Conservation (phyloP, 2,113 vertebrate species). For the Apus apus region DNA sequence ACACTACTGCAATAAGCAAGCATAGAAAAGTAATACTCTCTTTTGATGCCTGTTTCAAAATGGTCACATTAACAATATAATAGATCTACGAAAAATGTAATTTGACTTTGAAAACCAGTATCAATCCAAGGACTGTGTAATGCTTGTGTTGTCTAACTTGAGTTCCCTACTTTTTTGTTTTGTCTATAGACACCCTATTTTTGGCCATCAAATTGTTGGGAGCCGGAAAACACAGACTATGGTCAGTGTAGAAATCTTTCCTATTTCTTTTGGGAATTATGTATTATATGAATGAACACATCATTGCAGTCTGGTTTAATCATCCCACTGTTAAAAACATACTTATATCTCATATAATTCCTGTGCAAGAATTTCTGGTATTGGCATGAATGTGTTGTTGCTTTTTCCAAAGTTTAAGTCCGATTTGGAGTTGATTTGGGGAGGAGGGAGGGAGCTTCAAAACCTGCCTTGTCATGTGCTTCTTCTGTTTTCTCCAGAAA, state of each 20-base stretch:
- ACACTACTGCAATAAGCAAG: not conserved
- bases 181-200: conserved; percentile 92
- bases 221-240: conserved; percentile 98
- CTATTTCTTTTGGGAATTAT: not conserved
- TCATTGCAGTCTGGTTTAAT: conserved; percentile 24
- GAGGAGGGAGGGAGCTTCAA: not conserved
- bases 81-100: not conserved
- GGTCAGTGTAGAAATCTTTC: conserved; percentile 81
- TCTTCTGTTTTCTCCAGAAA: not conserved
- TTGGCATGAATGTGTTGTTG: not conserved
- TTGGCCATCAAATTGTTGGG: conserved; percentile 99
- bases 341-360: not conserved
- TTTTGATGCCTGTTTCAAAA: conserved; percentile 1
- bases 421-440: not conserved
- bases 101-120: not conserved
- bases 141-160: conserved; percentile 57
- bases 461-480: not conserved
- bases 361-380: conserved; percentile 24
- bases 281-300: not conserved
- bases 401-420: conserved; percentile 15
- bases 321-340: not conserved
- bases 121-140: not conserved
- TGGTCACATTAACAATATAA: not conserved
- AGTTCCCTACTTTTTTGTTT: conserved; percentile 40
- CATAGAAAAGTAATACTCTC: not conserved